Evolutionary conservation across 2,797 vertebrate genomes (phyloP).

Genomic region (Clarias pachynema): DNA sequence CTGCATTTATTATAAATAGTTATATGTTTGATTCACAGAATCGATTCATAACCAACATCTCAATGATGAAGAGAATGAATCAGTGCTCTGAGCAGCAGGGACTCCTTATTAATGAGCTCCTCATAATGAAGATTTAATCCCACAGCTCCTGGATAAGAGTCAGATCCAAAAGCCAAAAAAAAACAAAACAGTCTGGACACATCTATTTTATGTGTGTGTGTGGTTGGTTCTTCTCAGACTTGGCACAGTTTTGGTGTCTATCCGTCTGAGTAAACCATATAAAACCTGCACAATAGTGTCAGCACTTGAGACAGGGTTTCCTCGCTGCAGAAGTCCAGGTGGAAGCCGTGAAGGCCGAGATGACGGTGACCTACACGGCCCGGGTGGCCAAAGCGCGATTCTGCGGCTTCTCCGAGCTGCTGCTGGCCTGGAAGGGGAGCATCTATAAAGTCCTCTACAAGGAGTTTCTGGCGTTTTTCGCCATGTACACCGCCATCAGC

Average conservation of each 20-base stretch:
- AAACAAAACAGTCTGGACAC: neutral
- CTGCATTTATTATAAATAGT: neutral
- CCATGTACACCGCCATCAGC: conserved; percentile 85
- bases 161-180: neutral
- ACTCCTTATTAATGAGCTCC: conserved; percentile 74
- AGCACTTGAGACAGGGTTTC: neutral
- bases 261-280: neutral
- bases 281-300: neutral
- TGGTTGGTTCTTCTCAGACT: neutral
- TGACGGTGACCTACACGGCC: conserved; percentile 94
- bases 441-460: conserved; percentile 95
- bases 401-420: conserved; percentile 90
- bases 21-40: neutral
- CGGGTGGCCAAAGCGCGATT: conserved; percentile 90
- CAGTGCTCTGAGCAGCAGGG: conserved; percentile 65
- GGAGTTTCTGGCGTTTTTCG: conserved; percentile 89
- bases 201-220: neutral
- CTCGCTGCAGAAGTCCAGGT: neutral
- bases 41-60: neutral
- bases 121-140: conserved; percentile 67
- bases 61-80: neutral
- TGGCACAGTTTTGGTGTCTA: too few species aligned
- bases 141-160: conserved; percentile 51
- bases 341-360: conserved; percentile 52
- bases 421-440: conserved; percentile 91